phyloP scores from a whole-genome alignment of 2,797 vertebrate genomes.

The Fistularia tabacaria region DNA sequence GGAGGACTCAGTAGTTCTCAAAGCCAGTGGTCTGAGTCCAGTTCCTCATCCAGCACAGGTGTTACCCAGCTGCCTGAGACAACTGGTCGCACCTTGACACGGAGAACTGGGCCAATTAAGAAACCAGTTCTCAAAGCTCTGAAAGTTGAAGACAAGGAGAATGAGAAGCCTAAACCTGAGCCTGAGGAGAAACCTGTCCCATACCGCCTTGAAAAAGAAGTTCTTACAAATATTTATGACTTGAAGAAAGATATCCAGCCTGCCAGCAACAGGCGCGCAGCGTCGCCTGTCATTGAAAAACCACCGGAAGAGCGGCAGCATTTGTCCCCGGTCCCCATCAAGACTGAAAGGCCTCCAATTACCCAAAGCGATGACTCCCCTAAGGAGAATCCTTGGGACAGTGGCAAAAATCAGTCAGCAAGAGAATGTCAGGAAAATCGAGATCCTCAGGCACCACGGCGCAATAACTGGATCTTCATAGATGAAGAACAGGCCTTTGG shows the following conservation, averaged over 20 bases:
- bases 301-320: constrained; percentile 59
- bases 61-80: constrained; percentile 80
- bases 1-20: constrained; percentile 50
- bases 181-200: constrained; percentile 81
- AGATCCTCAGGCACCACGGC: constrained; percentile 80
- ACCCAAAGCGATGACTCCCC: constrained; percentile 69
- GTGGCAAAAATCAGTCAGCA: constrained; percentile 58
- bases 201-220: constrained; percentile 80
- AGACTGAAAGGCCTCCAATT: constrained; percentile 72
- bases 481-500: constrained; percentile 97
- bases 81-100: constrained; percentile 74
- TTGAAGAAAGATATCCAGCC: constrained; percentile 79
- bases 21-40: constrained; percentile 79
- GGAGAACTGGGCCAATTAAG: constrained; percentile 94
- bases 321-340: constrained; percentile 57
- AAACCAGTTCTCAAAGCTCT: constrained; percentile 96
- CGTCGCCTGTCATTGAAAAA: constrained; percentile 78
- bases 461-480: constrained; percentile 98
- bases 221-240: constrained; percentile 80
- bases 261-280: constrained; percentile 58
- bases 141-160: constrained; percentile 97
- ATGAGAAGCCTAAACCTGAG: constrained; percentile 88
- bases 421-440: constrained; percentile 72
- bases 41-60: constrained; percentile 67
- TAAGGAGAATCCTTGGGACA: constrained; percentile 79